Conservation (phyloP, 1,140 invertebrate species). For the Brachionus manjavacas region DNA sequence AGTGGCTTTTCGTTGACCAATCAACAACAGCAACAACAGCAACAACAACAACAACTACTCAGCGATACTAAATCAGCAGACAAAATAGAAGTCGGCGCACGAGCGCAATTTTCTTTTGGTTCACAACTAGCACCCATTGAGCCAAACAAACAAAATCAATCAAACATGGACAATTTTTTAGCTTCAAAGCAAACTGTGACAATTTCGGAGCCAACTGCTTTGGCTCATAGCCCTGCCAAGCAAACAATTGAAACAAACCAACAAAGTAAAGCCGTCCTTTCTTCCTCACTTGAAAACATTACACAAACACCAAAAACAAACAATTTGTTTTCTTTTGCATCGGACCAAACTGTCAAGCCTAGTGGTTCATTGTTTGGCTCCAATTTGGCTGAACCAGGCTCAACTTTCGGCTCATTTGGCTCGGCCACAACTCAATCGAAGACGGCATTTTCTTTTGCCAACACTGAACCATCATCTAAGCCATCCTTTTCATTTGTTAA, state of each 20-base stretch:
- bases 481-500: neutral
- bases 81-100: neutral
- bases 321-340: neutral
- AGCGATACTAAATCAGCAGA: neutral
- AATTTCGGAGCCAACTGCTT: too few species aligned
- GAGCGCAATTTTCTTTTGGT: neutral
- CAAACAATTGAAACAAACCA: too few species aligned
- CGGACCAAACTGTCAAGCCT: neutral
- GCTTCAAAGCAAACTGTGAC: too few species aligned
- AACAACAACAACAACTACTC: neutral
- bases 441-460: neutral
- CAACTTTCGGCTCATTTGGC: neutral
- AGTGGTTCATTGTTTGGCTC: neutral
- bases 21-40: neutral
- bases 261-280: too few species aligned
- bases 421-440: neutral
- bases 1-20: neutral
- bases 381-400: neutral
- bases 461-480: neutral
- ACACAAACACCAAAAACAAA: neutral
- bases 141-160: too few species aligned
- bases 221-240: too few species aligned
- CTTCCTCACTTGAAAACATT: neutral
- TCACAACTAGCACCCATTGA: neutral
- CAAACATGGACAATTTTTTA: too few species aligned